Base-by-base conservation (phyloP, 2,888 invertebrate species). In the Ischnus inquisitorius region DNA sequence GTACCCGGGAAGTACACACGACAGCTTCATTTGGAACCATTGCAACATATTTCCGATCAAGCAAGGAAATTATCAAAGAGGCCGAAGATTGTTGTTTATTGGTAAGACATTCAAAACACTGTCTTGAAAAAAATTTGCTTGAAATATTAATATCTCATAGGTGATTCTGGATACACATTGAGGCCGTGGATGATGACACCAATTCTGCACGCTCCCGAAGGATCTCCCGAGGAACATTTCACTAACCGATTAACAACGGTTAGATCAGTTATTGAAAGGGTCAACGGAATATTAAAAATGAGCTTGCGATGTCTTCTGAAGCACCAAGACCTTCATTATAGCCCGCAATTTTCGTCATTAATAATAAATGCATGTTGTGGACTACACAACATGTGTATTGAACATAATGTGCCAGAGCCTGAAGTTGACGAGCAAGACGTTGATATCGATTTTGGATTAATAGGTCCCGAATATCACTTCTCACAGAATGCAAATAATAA, bases 1-100 rank as follows among this genome's bases (percentile, higher is more conserved):
- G 54, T 88, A 82, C 82, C 86, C 85, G n/a, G 87, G 87, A 28
- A 85, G 85, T 16, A 82, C 84, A 1, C 85, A 87, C 57, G 88
- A 88, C 46, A 51, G 34, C 14, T 84, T 74, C 41, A 88, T 88
- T 57, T 89, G 87, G 88, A 86, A 83, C 2, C 83, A 85, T 75
- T 64, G 82, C 43, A 79, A 85, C 68, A 72, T 86, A 1, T 57
- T 88, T 62, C 57, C 41, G 65, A 41, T 81, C 51, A 46, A 87
- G 51, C 75, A 84, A 78, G 12, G 25, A 10, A 34, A 43, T 65
- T 60, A 74, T 76, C 46, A 19, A 82, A 22, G 51, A 64, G 19
- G 39, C 34, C n/a, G 5, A 60, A n/a, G n/a, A 51, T 65, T 41
- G 16, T 79, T 67, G 22, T n/a, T 69, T 12, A 16, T 69, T 14